Base-by-base conservation (phyloP, 2,888 invertebrate genomes). In the Plagiodera versicolora region DNA sequence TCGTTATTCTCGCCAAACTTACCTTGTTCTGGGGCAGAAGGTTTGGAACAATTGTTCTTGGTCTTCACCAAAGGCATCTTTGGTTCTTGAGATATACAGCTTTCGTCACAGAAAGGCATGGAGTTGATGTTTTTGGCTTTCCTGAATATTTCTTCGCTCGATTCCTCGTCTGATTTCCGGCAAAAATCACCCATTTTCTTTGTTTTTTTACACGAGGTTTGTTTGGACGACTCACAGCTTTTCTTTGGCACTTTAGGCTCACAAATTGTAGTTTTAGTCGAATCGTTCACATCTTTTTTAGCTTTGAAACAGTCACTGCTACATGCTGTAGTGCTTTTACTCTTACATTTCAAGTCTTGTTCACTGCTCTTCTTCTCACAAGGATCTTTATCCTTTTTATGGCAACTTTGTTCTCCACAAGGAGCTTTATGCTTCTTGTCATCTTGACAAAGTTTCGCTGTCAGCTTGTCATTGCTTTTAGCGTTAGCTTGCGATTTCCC, bases 71-170 rank as follows among this genome's bases (percentile, higher is more conserved):
- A 3, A 11, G 17, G 16, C 10, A 61, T 17, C 16, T 16, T 47
- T 6, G 55, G 47, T 20, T 55, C 55, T 47, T 46, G 46, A 4
- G 17, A 55, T 18, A 47, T 16, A 8, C 48, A 32, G 8, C 19
- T 47, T 28, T 55, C 19, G 8, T 55, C 48, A 24, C 47, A 45
- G 14, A 45, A 55, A 16, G 54, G 54, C 18, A 28, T 30, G 5
- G 45, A 46, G 16, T 55, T 47, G 10, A 45, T 14, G 14, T 19
- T n/a, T 1, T 53, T 19, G 9, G 49, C 32, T 35, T 49, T 53
- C 17, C 11, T 11, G 49, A 62, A 65, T 10, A 32, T 52, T 18
- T 60, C 53, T 24, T 58, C 61, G 8, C 57, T 51, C 1, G 50
- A 18, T 35, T 17, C 35, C 30, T 32, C 32, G 8, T 11, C 32